Conservation (phyloP, 2,113 vertebrate genomes). For the Tetrao urogallus region DNA sequence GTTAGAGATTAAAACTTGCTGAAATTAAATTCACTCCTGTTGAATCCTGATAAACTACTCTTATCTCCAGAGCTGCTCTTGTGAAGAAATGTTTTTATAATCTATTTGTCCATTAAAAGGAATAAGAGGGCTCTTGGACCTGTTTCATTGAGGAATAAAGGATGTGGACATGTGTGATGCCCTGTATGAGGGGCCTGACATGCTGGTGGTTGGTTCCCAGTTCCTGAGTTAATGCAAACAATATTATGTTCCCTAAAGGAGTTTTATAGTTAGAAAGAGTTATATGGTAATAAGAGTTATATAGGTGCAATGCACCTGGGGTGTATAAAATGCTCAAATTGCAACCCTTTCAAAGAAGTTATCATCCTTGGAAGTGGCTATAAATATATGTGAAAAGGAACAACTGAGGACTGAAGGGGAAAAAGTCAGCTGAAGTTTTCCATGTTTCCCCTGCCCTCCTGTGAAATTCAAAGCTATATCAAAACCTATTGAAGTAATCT, state of each 20-base stretch:
- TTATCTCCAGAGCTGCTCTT: constrained; percentile 29
- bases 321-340: constrained; percentile 49
- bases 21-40: constrained; percentile 27
- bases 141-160: background rate
- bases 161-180: background rate
- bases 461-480: constrained; percentile 8
- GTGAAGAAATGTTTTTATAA: constrained; percentile 35
- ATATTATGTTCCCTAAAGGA: constrained; percentile 45
- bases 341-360: constrained; percentile 59
- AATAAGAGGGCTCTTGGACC: background rate
- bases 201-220: background rate
- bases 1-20: background rate
- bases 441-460: background rate
- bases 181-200: background rate
- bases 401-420: background rate
- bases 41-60: constrained; percentile 35
- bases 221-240: constrained; percentile 40
- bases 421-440: constrained; percentile 40
- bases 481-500: constrained; percentile 7
- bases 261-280: constrained; percentile 61
- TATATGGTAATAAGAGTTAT: constrained; percentile 68
- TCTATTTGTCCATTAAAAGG: constrained; percentile 36
- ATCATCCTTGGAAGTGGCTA: constrained; percentile 43
- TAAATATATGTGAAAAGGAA: constrained; percentile 40
- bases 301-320: constrained; percentile 56